These are phyloP conservation scores for Globicephala melas DNA, from an alignment of 2,113 vertebrate species.

Conservation along the genomic window DNA sequence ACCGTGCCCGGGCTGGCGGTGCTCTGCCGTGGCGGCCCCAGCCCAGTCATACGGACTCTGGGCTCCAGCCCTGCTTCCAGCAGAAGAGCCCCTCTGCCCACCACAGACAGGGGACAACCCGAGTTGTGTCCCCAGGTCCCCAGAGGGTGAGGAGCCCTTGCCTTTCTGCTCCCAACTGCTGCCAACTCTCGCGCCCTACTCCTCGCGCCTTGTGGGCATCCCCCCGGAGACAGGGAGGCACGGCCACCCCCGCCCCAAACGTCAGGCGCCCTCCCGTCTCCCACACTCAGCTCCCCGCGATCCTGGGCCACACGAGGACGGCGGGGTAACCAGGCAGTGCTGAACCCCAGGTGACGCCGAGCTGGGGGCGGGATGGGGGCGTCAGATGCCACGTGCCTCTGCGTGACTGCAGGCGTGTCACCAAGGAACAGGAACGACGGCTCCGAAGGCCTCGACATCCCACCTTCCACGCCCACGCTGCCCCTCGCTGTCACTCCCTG, in stretches of 20 bases:
- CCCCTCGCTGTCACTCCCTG: slow-evolving; percentile 54
- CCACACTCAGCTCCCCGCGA: neutral
- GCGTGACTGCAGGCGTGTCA: neutral
- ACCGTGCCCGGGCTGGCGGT: accelerated
- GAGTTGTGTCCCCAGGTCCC: neutral
- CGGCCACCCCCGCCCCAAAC: neutral
- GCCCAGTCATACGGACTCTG: neutral
- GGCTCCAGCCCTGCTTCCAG: accelerated
- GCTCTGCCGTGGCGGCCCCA: too few species aligned
- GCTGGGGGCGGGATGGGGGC: neutral
- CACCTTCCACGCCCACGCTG: slow-evolving; percentile 27
- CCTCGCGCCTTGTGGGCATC: neutral
- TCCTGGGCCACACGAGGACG: neutral
- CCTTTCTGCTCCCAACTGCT: neutral
- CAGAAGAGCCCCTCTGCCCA: neutral
- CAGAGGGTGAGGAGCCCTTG: neutral
- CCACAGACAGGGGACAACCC: neutral
- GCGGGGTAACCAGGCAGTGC: neutral
- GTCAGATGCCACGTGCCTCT: neutral
- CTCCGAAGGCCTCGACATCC: slow-evolving; percentile 27
- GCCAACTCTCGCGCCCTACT: neutral
- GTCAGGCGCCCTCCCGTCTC: neutral
- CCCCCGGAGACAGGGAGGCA: neutral
- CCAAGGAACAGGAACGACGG: neutral
- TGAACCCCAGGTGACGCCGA: neutral